Conservation (phyloP, 2,888 invertebrate species). For the Gymnosoma rotundatum region DNA sequence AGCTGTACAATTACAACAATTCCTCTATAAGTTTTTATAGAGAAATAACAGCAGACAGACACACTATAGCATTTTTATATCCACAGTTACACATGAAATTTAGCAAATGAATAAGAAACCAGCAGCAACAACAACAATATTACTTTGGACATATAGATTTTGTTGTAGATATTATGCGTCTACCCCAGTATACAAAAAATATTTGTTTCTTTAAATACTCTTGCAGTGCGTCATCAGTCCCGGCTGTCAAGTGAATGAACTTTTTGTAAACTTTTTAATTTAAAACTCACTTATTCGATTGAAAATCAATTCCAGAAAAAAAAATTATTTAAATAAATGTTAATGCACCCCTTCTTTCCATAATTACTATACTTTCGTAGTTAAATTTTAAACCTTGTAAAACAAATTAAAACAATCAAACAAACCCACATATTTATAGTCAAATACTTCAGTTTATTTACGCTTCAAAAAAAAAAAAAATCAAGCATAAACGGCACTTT, state of each 20-base stretch:
- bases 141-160: conserved; percentile 49
- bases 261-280: conserved; percentile 41
- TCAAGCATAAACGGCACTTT: neutral
- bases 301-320: conserved; percentile 58
- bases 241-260: conserved; percentile 53
- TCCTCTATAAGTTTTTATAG: conserved; percentile 3
- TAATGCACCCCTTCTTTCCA: conserved; percentile 43
- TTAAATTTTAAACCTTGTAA: conserved; percentile 50
- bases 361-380: conserved; percentile 5
- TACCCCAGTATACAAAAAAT: conserved; percentile 55
- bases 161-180: conserved; percentile 32
- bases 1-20: conserved; percentile 38
- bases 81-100: conserved; percentile 20
- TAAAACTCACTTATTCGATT: conserved; percentile 45
- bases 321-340: conserved; percentile 57
- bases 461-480: neutral
- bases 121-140: conserved; percentile 2
- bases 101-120: conserved; percentile 3
- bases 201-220: neutral
- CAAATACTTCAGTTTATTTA: conserved; percentile 14
- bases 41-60: conserved; percentile 29
- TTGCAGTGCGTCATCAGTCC: neutral
- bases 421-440: conserved; percentile 5
- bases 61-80: conserved; percentile 7
- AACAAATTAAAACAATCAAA: conserved; percentile 18